These are phyloP conservation scores for Azemiops feae DNA, from an alignment of 2,113 vertebrate genomes.

Conservation along the genomic window DNA sequence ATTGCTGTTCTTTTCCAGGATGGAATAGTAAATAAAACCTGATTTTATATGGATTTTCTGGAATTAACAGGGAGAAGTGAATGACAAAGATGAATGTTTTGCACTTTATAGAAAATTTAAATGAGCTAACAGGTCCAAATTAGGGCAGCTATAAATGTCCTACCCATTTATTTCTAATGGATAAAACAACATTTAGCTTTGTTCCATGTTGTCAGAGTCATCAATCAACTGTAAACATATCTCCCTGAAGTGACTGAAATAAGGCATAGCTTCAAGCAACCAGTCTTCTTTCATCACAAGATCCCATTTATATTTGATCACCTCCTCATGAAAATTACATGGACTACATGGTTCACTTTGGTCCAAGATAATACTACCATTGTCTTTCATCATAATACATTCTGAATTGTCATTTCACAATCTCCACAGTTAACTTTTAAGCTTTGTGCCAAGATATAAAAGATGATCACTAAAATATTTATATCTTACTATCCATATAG, in stretches of 20 bases:
- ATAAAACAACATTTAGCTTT: slow-evolving; percentile 6
- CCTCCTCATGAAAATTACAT: not conserved
- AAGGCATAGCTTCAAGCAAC: not conserved
- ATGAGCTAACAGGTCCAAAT: slow-evolving; percentile 13
- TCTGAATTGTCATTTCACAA: not conserved
- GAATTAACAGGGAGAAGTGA: slow-evolving; percentile 12
- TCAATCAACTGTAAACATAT: slow-evolving; percentile 8
- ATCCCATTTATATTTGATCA: slow-evolving; percentile 3
- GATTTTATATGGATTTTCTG: not conserved
- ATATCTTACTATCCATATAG: not conserved
- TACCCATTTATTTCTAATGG: slow-evolving; percentile 29
- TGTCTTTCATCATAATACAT: too few relatives aligned
- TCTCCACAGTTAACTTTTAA: not conserved
- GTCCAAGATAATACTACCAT: not conserved
- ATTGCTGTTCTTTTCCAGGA: not conserved
- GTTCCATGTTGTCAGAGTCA: not conserved
- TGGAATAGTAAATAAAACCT: slow-evolving; percentile 7
- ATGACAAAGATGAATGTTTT: slow-evolving; percentile 15
- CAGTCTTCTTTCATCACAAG: not conserved
- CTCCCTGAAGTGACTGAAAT: not conserved
- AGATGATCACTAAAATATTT: not conserved
- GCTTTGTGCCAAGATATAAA: not conserved
- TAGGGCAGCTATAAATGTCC: slow-evolving; percentile 1
- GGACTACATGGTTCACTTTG: not conserved
- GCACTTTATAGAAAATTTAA: slow-evolving; percentile 27